These are phyloP conservation scores for Limnephilus rhombicus DNA, from an alignment of 2,888 invertebrate genomes.

Conservation along the genomic window DNA sequence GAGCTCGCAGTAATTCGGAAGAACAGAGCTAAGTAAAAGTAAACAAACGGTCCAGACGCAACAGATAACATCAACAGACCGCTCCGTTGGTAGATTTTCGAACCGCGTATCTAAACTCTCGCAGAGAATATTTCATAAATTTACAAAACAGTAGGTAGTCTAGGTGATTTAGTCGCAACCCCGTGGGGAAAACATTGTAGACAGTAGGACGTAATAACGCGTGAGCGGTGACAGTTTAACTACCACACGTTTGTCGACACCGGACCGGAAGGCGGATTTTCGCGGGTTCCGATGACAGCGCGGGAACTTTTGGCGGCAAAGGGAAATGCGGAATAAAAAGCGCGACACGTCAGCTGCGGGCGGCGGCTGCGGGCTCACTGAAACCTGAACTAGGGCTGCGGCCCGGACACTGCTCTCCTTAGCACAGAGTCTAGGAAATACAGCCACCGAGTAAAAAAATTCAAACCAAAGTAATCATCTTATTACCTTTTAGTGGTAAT, in stretches of 20 bases:
- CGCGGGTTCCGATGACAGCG: constrained; percentile 31
- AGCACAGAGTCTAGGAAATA: not conserved
- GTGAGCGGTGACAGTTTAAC: not conserved
- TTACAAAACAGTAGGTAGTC: not conserved
- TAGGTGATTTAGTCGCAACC: not conserved
- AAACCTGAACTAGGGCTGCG: not conserved
- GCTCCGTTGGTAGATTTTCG: not conserved
- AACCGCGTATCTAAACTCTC: not conserved
- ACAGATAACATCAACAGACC: constrained; percentile 28
- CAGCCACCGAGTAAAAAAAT: not conserved
- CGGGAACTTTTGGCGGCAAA: constrained; percentile 16
- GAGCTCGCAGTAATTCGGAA: not conserved
- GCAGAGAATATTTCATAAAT: not conserved
- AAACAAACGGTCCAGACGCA: constrained; percentile 23
- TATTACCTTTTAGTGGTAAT: not conserved
- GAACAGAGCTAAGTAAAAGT: constrained; percentile 13
- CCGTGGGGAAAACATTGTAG: not conserved
- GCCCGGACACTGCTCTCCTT: not conserved
- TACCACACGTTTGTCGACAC: constrained; percentile 6
- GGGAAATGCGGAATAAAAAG: not conserved
- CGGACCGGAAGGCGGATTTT: constrained; percentile 13
- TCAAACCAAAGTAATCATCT: not conserved
- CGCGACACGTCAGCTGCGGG: constrained; percentile 22
- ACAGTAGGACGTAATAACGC: not conserved
- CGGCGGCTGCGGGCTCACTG: constrained; percentile 27